Base-by-base conservation (phyloP, 2,797 vertebrate genomes). In the Tiaroga cobitis region DNA sequence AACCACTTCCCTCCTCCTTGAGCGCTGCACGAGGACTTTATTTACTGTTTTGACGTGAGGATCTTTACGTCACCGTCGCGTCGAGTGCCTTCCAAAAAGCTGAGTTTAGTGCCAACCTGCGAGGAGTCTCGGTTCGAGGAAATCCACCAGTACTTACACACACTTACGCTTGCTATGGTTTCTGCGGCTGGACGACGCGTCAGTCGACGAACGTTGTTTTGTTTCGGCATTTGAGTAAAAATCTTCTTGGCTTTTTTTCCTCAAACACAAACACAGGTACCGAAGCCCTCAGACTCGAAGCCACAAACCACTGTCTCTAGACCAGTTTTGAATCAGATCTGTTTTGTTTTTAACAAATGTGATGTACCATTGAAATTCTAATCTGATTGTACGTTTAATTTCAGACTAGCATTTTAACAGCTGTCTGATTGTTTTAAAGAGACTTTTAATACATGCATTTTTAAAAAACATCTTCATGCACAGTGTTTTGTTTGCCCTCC, bases 391-490 rank as follows among this genome's bases (percentile, higher is more conserved):
- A 96, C 93, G 94, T 96, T 96, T 92, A 92, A 95, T 94, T 95
- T 95, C 93, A 92, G 96, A 93, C 91, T 78, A 90, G 93, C 93
- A 89, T 63, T 95, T 96, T 94, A 94, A 96, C 93, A 92, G 92
- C 93, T 95, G 96, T 95, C 93, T 96, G 91, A 95, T 95, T 95
- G 92, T 96, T 97, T 96, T 95, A 93, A 88, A 91, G 91, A 95
- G 93, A 95, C 94, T 97, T 99, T 99, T 97, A 99, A 99, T 99
- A 98, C 97, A 99, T 93, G 90, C 92, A 94, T 97, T 97, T 97
- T 96, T 94, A 91, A 88, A 95, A 94, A 96, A 92, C 43, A 4
- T 7, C 21, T 11, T 29, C 75, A 93, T 90, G 77, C 85, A 89
- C 89, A 92, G 93, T 96, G 95, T 94, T 94, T 92, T 96, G 94